Evolutionary conservation across 2,888 invertebrate genomes (phyloP).

Genomic region (Scaptomyza reducta): DNA sequence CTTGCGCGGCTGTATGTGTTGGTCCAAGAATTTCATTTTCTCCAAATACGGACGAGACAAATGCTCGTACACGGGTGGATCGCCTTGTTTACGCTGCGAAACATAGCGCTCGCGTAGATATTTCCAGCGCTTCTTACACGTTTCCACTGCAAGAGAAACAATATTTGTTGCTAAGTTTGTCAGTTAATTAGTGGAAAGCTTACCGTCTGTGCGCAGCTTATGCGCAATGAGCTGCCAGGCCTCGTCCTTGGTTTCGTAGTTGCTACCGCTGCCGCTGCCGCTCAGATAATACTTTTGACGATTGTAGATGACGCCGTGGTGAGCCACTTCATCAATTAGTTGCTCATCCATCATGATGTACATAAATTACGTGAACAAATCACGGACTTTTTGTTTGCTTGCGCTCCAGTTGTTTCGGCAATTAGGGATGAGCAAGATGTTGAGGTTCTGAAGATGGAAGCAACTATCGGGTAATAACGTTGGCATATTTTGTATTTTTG

Average conservation of each 20-base stretch:
- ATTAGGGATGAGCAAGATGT: constrained; percentile 28
- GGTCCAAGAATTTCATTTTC: constrained; percentile 84
- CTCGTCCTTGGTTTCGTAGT: constrained; percentile 84
- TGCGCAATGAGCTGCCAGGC: constrained; percentile 83
- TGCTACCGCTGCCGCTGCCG: constrained; percentile 73
- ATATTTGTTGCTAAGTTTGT: constrained; percentile 15
- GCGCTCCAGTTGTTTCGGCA: constrained; percentile 35
- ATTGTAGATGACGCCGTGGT: constrained; percentile 84
- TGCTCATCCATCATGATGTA: constrained; percentile 83
- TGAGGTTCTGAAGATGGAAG: not conserved
- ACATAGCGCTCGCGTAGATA: constrained; percentile 84
- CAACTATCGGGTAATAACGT: not conserved
- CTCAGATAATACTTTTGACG: constrained; percentile 84
- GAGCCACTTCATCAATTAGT: constrained; percentile 83
- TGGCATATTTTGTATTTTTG: not conserved
- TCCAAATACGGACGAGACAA: constrained; percentile 84
- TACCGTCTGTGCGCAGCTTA: constrained; percentile 83
- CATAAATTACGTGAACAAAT: constrained; percentile 24
- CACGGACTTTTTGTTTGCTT: constrained; percentile 34
- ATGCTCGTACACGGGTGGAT: constrained; percentile 84
- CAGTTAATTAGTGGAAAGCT: constrained; percentile 33
- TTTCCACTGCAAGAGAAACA: constrained; percentile 77
- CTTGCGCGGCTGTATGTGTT: constrained; percentile 84
- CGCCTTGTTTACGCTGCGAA: constrained; percentile 84
- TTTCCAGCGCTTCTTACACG: constrained; percentile 84